Conservation (phyloP, 1,140 invertebrate genomes). For the Dreissena polymorpha region DNA sequence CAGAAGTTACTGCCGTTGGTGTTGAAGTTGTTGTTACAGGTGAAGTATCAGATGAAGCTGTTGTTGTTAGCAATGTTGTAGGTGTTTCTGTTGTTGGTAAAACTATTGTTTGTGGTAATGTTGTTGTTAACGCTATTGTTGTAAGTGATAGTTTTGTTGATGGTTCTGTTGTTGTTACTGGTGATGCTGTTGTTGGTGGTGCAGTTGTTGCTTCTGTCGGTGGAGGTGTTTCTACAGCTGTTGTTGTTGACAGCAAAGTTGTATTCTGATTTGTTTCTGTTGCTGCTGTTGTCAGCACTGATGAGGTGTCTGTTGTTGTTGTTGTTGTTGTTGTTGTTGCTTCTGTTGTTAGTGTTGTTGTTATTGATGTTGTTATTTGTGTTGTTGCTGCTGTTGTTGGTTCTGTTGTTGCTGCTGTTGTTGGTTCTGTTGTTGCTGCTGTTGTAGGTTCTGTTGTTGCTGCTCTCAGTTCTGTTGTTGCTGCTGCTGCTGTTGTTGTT, state of each 20-base stretch:
- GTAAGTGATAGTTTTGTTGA: background rate
- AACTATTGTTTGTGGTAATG: background rate
- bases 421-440: background rate
- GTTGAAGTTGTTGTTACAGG: background rate
- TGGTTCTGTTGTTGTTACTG: background rate
- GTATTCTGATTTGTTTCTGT: background rate
- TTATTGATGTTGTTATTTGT: background rate
- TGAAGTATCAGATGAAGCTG: background rate
- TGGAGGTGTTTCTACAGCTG: conserved; percentile 6
- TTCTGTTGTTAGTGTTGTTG: background rate
- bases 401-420: background rate
- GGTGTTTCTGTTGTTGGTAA: background rate
- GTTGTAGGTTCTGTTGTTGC: background rate
- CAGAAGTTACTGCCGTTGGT: background rate
- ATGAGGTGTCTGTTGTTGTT: background rate
- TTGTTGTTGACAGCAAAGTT: background rate
- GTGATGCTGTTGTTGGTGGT: background rate
- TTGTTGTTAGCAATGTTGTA: conserved; percentile 4
- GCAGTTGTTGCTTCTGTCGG: background rate
- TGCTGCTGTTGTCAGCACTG: conserved; percentile 7
- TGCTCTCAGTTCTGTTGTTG: background rate
- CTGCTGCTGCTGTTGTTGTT: conserved; percentile 1
- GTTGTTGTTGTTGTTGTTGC: conserved; percentile 11
- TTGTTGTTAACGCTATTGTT: background rate
- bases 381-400: background rate